Evolutionary conservation across 2,888 invertebrate genomes (phyloP).

Genomic region (Tinea pellionella): DNA sequence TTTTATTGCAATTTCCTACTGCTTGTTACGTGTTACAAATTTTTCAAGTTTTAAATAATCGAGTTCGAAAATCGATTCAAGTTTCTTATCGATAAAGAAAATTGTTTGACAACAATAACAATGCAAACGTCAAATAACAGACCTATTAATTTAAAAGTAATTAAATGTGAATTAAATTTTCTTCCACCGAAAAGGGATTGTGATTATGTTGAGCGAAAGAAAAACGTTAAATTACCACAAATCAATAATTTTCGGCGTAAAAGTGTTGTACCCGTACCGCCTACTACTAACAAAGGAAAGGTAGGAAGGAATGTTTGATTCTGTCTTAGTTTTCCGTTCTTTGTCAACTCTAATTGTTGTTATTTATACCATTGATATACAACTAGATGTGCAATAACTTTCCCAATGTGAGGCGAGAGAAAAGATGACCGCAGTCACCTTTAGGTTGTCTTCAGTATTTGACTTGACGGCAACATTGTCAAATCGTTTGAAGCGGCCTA

Average conservation of each 20-base stretch:
- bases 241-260: constrained; percentile 27
- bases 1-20: neutral
- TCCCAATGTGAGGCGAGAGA: no score
- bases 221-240: constrained; percentile 36
- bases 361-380: no score
- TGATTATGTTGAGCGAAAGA: constrained; percentile 21
- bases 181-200: constrained; percentile 27
- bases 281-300: constrained; percentile 24
- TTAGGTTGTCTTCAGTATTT: no score
- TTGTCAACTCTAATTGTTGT: no score
- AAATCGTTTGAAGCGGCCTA: no score
- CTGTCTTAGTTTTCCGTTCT: no score
- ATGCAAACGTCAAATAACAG: constrained; percentile 25
- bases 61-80: neutral
- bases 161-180: constrained; percentile 53
- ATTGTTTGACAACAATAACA: no score
- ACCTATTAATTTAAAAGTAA: constrained; percentile 56
- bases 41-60: neutral
- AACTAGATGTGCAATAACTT: no score
- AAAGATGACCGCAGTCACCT: no score
- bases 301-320: no score
- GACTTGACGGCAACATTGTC: no score
- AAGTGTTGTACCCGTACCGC: constrained; percentile 39
- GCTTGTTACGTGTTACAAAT: neutral
- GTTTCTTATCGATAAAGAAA: no score